Evolutionary conservation across 1,140 invertebrate species (phyloP).

Genomic region (Paraescarpia echinospica): DNA sequence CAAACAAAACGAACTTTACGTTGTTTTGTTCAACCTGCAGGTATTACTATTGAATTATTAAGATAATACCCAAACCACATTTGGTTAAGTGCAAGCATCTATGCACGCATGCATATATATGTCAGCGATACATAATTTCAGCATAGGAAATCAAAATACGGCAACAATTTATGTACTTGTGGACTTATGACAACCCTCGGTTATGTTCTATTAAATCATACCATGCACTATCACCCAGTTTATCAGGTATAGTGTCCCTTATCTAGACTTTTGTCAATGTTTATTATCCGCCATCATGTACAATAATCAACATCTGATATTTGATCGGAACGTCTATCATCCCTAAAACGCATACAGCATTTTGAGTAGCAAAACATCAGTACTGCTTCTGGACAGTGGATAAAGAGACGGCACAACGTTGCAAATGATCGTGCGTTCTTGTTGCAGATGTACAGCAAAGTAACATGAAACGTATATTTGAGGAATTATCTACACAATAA

Average conservation of each 20-base stretch:
- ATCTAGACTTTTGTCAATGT: not conserved
- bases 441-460: not conserved
- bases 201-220: not conserved
- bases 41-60: not conserved
- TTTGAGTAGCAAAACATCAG: not conserved
- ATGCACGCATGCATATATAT: not conserved
- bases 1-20: not conserved
- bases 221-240: not conserved
- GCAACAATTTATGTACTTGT: no score
- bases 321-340: not conserved
- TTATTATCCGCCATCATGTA: not conserved
- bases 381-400: not conserved
- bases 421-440: not conserved
- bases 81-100: not conserved
- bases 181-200: not conserved
- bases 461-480: not conserved
- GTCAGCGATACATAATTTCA: no score
- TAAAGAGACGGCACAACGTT: not conserved
- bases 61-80: not conserved
- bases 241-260: not conserved
- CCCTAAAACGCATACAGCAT: not conserved
- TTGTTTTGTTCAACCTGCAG: not conserved
- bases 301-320: not conserved
- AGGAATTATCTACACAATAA: no score
- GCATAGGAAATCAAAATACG: no score